Evolutionary conservation across 2,888 invertebrate genomes (phyloP).

Genomic region (Mythimna pallens): DNA sequence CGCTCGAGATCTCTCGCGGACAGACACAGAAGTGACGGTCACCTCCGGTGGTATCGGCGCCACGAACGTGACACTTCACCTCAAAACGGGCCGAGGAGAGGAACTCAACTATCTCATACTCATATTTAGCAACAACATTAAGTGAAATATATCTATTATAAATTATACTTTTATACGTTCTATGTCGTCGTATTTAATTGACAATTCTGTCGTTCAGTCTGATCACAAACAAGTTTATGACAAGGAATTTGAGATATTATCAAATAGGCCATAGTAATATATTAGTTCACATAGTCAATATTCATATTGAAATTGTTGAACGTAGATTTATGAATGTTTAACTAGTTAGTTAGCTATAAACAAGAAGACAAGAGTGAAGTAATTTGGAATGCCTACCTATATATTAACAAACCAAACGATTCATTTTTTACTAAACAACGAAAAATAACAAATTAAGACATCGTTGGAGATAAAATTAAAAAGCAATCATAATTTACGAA

Average conservation of each 20-base stretch:
- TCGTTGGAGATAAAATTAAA: constrained; percentile 48
- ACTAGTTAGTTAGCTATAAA: constrained; percentile 12
- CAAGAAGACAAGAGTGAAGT: background rate
- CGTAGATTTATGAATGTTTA: constrained; percentile 37
- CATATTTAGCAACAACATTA: constrained; percentile 77
- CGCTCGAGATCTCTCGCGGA: constrained; percentile 81
- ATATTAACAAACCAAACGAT: constrained; percentile 14
- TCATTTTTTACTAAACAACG: constrained; percentile 2
- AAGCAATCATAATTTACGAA: constrained; percentile 58
- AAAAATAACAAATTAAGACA: constrained; percentile 30
- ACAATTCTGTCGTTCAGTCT: constrained; percentile 24
- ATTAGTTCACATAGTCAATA: constrained; percentile 40
- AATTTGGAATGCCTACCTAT: background rate
- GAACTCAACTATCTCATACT: constrained; percentile 84
- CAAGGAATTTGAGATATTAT: constrained; percentile 50
- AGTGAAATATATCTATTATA: constrained; percentile 38
- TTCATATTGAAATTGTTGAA: constrained; percentile 34
- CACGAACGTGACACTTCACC: constrained; percentile 80
- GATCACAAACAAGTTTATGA: constrained; percentile 43
- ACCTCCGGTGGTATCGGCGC: constrained; percentile 83
- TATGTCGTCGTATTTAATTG: constrained; percentile 46
- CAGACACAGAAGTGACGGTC: constrained; percentile 80
- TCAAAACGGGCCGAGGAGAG: constrained; percentile 80
- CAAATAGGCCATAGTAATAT: constrained; percentile 50
- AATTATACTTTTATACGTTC: constrained; percentile 21